phyloP scores from a whole-genome alignment of 2,888 invertebrate genomes.

The Eulithis testata region DNA sequence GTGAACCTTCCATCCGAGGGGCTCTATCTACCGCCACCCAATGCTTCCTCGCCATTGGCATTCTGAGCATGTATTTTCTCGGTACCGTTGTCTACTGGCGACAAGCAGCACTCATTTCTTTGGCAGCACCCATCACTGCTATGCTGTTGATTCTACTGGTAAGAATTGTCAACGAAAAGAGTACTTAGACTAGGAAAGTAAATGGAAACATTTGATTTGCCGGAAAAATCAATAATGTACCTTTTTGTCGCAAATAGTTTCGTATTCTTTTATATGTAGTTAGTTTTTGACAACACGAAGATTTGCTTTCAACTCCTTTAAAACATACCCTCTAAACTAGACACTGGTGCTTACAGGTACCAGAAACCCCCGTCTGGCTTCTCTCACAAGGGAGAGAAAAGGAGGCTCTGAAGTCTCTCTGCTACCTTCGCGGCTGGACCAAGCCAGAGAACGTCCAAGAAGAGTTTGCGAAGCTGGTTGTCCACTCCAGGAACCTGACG shows the following conservation, averaged over 20 bases:
- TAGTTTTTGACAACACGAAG: too few relatives aligned
- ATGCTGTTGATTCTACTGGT: constrained; percentile 79
- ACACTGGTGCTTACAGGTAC: constrained; percentile 61
- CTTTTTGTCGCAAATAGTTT: too few relatives aligned
- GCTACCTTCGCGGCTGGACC: constrained; percentile 84
- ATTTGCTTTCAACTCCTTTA: too few relatives aligned
- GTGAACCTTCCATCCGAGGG: constrained; percentile 82
- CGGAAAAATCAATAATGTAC: too few relatives aligned
- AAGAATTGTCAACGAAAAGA: constrained; percentile 39
- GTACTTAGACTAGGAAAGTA: too few relatives aligned
- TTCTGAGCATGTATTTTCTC: constrained; percentile 77
- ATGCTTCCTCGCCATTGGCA: constrained; percentile 74
- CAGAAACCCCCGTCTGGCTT: constrained; percentile 85
- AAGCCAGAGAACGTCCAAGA: constrained; percentile 71
- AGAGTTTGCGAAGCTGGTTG: constrained; percentile 72
- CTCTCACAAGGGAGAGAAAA: constrained; percentile 76
- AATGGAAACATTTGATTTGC: too few relatives aligned
- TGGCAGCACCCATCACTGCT: constrained; percentile 76
- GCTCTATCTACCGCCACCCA: constrained; percentile 78
- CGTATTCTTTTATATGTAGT: too few relatives aligned
- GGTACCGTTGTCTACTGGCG: constrained; percentile 81
- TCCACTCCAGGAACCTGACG: constrained; percentile 67
- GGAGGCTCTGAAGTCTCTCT: constrained; percentile 79
- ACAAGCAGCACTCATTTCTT: constrained; percentile 74
- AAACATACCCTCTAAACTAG: too few relatives aligned